phyloP scores from a whole-genome alignment of 2,797 vertebrate genomes.

The Oreortyx pictus region DNA sequence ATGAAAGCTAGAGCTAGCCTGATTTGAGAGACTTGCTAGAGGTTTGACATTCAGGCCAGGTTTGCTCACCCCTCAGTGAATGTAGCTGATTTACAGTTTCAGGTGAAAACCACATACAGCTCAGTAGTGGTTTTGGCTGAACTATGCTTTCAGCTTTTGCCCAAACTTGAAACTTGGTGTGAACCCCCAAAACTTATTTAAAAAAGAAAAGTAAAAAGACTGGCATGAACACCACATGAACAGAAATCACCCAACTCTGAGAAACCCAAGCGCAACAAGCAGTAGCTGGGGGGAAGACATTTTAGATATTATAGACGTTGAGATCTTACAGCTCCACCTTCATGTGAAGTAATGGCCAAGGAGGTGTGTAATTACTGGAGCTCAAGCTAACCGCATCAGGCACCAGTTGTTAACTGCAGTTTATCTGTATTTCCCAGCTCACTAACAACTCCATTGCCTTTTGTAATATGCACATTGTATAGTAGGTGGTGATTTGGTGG shows the following conservation, averaged over 20 bases:
- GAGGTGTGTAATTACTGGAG: neutral
- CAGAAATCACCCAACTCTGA: neutral
- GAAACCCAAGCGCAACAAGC: neutral
- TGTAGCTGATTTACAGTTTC: conserved; percentile 25
- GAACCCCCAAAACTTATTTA: neutral
- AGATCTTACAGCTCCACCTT: neutral
- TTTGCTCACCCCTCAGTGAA: conserved; percentile 41
- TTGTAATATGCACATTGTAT: conserved; percentile 36
- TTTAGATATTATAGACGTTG: neutral
- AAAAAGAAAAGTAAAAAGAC: neutral
- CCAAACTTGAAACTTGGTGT: conserved; percentile 30
- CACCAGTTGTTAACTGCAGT: conserved; percentile 10
- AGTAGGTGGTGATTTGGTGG: conserved; percentile 68
- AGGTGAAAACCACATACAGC: conserved; percentile 47
- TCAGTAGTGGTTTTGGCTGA: conserved; percentile 41
- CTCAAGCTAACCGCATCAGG: neutral
- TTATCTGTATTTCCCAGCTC: conserved; percentile 1
- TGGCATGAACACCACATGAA: neutral
- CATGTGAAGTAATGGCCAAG: neutral
- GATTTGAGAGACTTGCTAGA: conserved; percentile 19
- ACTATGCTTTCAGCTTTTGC: conserved; percentile 39
- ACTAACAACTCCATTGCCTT: conserved; percentile 25
- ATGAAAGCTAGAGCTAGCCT: conserved; percentile 51
- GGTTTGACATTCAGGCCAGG: conserved; percentile 46
- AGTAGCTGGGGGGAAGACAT: neutral